phyloP scores from a whole-genome alignment of 2,113 vertebrate genomes.

The Kryptolebias marmoratus region DNA sequence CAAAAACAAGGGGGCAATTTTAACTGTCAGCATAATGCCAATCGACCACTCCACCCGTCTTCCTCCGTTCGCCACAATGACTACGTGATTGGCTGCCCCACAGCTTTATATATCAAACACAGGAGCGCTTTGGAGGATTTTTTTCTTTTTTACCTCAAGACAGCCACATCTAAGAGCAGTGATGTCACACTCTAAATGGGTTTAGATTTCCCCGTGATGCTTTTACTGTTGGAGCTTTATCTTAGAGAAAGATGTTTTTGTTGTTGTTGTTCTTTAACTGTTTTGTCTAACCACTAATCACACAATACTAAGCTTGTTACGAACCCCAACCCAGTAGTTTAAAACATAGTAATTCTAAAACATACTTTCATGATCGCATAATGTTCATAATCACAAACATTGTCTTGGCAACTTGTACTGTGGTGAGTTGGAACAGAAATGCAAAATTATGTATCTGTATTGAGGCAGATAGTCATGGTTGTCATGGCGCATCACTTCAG shows the following conservation, averaged over 20 bases:
- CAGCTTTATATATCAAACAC: conserved; percentile 58
- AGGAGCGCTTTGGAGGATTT: conserved; percentile 31
- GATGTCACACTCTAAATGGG: conserved; percentile 35
- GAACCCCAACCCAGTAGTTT: background rate
- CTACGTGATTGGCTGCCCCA: conserved; percentile 52
- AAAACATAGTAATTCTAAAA: conserved; percentile 29
- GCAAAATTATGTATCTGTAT: conserved; percentile 33
- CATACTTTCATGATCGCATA: conserved; percentile 15
- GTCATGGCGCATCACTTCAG: conserved; percentile 55
- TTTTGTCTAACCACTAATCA: conserved; percentile 9
- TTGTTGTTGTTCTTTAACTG: conserved; percentile 2
- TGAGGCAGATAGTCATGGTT: conserved; percentile 63
- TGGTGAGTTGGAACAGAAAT: conserved; percentile 36
- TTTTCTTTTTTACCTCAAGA: conserved; percentile 47
- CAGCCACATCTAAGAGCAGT: conserved; percentile 33
- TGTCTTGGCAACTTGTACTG: conserved; percentile 31
- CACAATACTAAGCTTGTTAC: background rate
- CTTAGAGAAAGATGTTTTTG: background rate
- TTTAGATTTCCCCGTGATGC: conserved; percentile 37
- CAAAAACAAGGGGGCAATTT: conserved; percentile 79
- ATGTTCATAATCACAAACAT: conserved; percentile 39
- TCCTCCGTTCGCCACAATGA: conserved; percentile 51
- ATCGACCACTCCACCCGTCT: conserved; percentile 65
- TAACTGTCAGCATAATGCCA: conserved; percentile 75
- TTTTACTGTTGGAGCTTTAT: conserved; percentile 6